Evolutionary conservation across 2,888 invertebrate genomes (phyloP), one percentile per base, ranked within the genome.

Genomic region (Augiades crinisus): DNA sequence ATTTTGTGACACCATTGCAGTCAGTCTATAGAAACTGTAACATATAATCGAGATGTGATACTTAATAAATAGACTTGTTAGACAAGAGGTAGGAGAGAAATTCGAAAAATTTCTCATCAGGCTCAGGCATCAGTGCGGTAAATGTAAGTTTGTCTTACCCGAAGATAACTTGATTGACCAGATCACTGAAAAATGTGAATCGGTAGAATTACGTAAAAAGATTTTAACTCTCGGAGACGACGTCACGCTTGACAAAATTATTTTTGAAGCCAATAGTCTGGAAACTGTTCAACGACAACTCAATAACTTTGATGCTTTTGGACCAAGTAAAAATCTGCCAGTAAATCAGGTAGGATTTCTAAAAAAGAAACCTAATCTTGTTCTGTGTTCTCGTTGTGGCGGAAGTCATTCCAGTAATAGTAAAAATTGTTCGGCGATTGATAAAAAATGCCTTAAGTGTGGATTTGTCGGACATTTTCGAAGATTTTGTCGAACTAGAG

Each of bases 51-150:
- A n/a, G n/a, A n/a, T n/a, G n/a, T n/a, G n/a, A n/a, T n/a, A n/a
- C n/a, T n/a, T n/a, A n/a, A n/a, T n/a, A n/a, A n/a, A n/a, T 54
- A 47, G 69, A 3, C 45, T 60, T 5, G 46, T 67, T 8, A 68
- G 62, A 51, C 68, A 67, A 45, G 64, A 70, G 55, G 40, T 54
- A 41, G 63, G 56, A 1, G 71, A 72, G 31, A 64, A 63, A 17
- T 66, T 73, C 44, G 67, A 64, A 27, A 71, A 68, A 44, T 74
- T 70, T 55, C 16, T 70, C 5, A 17, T 65, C 1, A 54, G 64
- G 33, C 36, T 70, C 5, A 13, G 56, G 7, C 44, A 41, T 6
- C 59, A 53, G 22, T 13, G 41, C 14, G 3, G 17, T 8, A 59
- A 59, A 60, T 55, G 56, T 21, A 54, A 46, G 16, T 57, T 54